Base-by-base conservation (phyloP, 2,888 invertebrate genomes). In the Psylliodes chrysocephalus region DNA sequence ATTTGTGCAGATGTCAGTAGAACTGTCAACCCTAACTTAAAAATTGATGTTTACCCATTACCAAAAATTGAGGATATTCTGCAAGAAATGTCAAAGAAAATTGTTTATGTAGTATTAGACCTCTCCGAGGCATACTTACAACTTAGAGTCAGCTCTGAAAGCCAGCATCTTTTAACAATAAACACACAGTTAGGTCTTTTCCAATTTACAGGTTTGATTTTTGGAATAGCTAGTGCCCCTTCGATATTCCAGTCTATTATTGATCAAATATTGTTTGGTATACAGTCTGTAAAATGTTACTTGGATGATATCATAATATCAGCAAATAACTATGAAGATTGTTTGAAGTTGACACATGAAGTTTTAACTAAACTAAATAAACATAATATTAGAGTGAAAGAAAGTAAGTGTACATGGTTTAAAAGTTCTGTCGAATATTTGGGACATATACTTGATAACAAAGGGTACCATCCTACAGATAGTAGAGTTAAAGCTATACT, bases 81-180 rank as follows among this genome's bases (percentile, higher is more conserved):
- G 12, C 54, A 54, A 22, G 8, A 38, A n/a, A 40, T 54, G 18
- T 35, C 54, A 17, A 40, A 40, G 8, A 54, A 54, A 38, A 7
- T 18, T 14, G 17, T 8, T 19, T 55, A 55, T 44, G 42, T 42
- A 42, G 44, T 55, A 8, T 25, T 55, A 25, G 55, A 40, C 22
- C 28, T 42, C 8, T 55, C 55, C 1, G 55, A 55, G 12, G 55
- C 55, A 15, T 55, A 55, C 25, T 22, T 40, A 55, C 55, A 55
- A 15, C 15, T 55, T n/a, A 55, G 22, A 22, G 55, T 55, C 25
- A 42, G 44, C 15, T 3, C 22, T 14, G 44, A 55, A 25, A 14
- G 55, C 15, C 55, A 55, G 18, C 8, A 40, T 2, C 38, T 54
- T 2, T 22, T 55, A 42, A 55, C 44, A 7, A 42, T 55, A 7